Base-by-base conservation (phyloP, 2,888 invertebrate genomes). In the Dynastes hyllus region DNA sequence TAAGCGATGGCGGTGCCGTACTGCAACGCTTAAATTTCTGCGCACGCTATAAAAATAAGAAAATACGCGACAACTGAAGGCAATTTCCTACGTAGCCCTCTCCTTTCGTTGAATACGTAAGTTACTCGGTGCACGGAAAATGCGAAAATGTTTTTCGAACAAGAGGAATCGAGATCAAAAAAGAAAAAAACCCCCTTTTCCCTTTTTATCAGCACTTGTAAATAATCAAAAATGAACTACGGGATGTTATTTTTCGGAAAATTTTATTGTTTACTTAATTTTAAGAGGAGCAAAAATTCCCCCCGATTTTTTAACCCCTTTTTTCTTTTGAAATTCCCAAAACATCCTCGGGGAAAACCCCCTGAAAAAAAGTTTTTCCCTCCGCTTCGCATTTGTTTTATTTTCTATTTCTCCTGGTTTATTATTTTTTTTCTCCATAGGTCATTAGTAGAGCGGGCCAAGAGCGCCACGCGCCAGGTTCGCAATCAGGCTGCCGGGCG, bases 111-210 rank as follows among this genome's bases (percentile, higher is more conserved):
- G 84, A 83, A 83, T 83, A 83, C 82, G 82, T 83, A 84, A 84
- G 82, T 82, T 81, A 80, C 77, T 79, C 83, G 79, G 82, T 58
- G 79, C 81, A 80, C 78, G 79, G 83, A 84, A 83, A 84, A 84
- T 84, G 84, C 82, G 85, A 84, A 85, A 84, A 84, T 85, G 84
- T 84, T 85, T 84, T 83, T 83, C 78, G 78, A 83, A 82, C 81
- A 81, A 82, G 83, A 32, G 37, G 32, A 63, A 32, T 22, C 29
- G 11, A 63, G 11, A 63, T 22, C n/a, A n/a, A 55, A 55, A 6
- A 16, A 4, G 22, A 55, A 45, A 11, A 2, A 45, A 45, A n/a
- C n/a, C n/a, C n/a, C n/a, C n/a, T 45, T 11, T 9, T 11, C 11
- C 2, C n/a, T n/a, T n/a, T 45, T 9, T 45, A 8, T 45, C 45